Base-by-base conservation (phyloP, 2,797 vertebrate species). In the Heliangelus exortis region DNA sequence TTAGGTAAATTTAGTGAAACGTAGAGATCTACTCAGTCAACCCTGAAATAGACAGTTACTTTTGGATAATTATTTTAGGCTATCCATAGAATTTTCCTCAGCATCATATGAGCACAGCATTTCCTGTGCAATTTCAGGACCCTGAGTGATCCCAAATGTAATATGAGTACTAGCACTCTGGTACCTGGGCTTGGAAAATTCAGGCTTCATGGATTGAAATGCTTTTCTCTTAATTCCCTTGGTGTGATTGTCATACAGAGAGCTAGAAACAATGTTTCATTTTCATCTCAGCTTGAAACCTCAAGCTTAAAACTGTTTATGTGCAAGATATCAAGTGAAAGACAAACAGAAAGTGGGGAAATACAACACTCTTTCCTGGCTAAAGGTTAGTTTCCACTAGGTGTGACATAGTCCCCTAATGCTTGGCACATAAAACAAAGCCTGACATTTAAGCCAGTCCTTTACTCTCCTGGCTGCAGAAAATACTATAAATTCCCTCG, bases 1-100 rank as follows among this genome's bases (percentile, higher is more conserved):
- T 68, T 41, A 65, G 54, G 75, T 34, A 61, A 90, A 93, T 68
- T 72, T 75, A 91, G 51, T 81, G 69, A 96, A 91, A 81, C 17
- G 43, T 65, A 54, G 25, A 87, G 59, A 54, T 67, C 48, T 89
- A 45, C 74, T 92, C 53, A 69, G 36, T 51, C 54, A 76, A 31
- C 4, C 3, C 17, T 79, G 86, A 93, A 84, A 47, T 3, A 91
- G 47, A 50, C 71, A 65, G 29, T 62, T 88, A 72, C 29, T 51
- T 78, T 41, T 31, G 29, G 26, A 55, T 28, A 22, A 14, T 48
- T 89, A 57, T 78, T 81, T 90, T 68, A 54, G 43, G 21, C 16
- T 84, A 39, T 28, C 21, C 29, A 48, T 4, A 58, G 47, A 76
- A 59, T 67, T 85, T 67, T 93, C 28, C 36, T 59, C 10, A 53